Conservation (phyloP, 2,888 invertebrate genomes). For the Amphipoea lucens region DNA sequence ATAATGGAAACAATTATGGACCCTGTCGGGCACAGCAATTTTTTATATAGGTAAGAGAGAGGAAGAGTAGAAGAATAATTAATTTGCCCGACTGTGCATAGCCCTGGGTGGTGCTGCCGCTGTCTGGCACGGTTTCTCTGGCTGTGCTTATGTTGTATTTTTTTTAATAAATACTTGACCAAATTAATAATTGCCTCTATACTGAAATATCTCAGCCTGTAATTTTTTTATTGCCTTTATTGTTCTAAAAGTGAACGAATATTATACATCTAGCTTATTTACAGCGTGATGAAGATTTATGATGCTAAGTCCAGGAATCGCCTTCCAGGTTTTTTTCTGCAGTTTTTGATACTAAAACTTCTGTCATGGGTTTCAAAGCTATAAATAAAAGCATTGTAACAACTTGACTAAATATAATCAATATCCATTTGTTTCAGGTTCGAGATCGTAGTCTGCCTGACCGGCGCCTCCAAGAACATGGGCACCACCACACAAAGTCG, state of each 20-base stretch:
- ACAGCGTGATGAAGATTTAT: not conserved
- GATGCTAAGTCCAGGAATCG: not conserved
- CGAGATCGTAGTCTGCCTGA: slow-evolving; percentile 95
- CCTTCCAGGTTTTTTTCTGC: not conserved
- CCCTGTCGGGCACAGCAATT: too few relatives aligned
- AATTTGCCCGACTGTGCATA: too few relatives aligned
- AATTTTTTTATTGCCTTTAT: not conserved
- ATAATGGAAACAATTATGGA: too few relatives aligned
- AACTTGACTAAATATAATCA: not conserved
- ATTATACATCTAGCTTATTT: not conserved
- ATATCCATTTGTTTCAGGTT: slow-evolving; percentile 89
- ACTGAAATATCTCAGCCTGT: not conserved
- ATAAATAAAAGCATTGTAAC: not conserved
- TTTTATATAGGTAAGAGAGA: too few relatives aligned
- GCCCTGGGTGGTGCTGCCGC: too few relatives aligned
- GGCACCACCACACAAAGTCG: slow-evolving; percentile 93
- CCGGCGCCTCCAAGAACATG: slow-evolving; percentile 95
- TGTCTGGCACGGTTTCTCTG: too few relatives aligned
- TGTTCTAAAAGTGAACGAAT: not conserved
- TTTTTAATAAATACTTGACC: too few relatives aligned
- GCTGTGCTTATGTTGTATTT: too few relatives aligned
- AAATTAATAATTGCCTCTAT: too few relatives aligned
- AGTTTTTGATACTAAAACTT: not conserved
- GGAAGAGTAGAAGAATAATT: too few relatives aligned
- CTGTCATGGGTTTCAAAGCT: not conserved